Conservation (phyloP, 2,113 vertebrate genomes). For the Percopsis transmontana region DNA sequence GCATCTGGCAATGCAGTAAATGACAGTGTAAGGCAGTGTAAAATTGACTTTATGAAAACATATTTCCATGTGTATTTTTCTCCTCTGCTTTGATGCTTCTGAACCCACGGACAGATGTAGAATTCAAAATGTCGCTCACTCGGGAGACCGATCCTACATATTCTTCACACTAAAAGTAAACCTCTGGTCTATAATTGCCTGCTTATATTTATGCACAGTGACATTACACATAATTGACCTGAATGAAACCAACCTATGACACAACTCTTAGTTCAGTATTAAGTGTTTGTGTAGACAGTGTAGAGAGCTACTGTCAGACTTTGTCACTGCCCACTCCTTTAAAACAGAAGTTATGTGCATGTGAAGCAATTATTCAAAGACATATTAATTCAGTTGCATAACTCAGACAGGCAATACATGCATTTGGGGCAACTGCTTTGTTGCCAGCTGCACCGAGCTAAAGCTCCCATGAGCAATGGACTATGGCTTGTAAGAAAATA, state of each 20-base stretch:
- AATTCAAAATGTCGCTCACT: slow-evolving; percentile 33
- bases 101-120: slow-evolving; percentile 15
- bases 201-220: too few species aligned
- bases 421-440: slow-evolving; percentile 27
- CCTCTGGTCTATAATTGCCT: too few species aligned
- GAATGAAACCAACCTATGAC: too few species aligned
- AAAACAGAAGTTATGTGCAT: too few species aligned
- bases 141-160: slow-evolving; percentile 4
- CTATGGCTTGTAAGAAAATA: slow-evolving; percentile 59
- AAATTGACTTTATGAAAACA: slow-evolving; percentile 56
- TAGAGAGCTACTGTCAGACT: too few species aligned
- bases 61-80: slow-evolving; percentile 66
- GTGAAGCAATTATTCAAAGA: not conserved
- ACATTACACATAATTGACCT: too few species aligned
- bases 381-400: not conserved
- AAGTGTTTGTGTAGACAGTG: too few species aligned
- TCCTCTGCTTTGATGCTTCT: slow-evolving; percentile 50
- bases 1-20: slow-evolving; percentile 55
- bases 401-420: slow-evolving; percentile 2
- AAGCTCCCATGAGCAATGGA: slow-evolving; percentile 41
- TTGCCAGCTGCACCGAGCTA: slow-evolving; percentile 17
- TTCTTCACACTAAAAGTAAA: too few species aligned
- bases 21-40: slow-evolving; percentile 57
- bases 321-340: too few species aligned
- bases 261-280: too few species aligned